Percentiles rank a stretch among this genome's conserved stretches.
phyloP scores from a whole-genome alignment of 2,113 vertebrate species.

The Enhydra lutris region DNA sequence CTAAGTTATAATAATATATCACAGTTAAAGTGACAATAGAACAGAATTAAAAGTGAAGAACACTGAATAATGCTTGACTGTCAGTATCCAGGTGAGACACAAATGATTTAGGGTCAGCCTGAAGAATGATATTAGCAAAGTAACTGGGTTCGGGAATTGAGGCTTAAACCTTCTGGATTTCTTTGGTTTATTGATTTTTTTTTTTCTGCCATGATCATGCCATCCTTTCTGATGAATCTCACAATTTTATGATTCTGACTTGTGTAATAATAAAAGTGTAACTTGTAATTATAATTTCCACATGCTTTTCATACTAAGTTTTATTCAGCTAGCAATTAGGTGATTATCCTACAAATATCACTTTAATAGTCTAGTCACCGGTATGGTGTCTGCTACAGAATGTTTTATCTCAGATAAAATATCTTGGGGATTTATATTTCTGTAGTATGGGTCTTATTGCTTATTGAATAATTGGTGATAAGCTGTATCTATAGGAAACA shows the following conservation, averaged over 20 bases:
- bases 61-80: background rate
- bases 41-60: background rate
- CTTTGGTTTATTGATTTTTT: constrained; percentile 36
- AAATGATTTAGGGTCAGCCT: background rate
- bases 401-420: constrained; percentile 41
- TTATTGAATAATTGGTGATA: constrained; percentile 41
- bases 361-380: constrained; percentile 57
- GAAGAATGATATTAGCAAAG: background rate
- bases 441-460: background rate
- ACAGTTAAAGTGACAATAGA: background rate
- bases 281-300: constrained; percentile 75
- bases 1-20: background rate
- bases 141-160: background rate
- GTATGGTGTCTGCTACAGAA: constrained; percentile 45
- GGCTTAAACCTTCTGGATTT: background rate
- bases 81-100: background rate
- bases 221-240: constrained; percentile 64
- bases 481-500: background rate
- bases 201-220: background rate
- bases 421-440: background rate
- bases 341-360: constrained; percentile 69
- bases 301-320: constrained; percentile 51
- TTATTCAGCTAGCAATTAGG: constrained; percentile 70
- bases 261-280: constrained; percentile 67
- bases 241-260: constrained; percentile 62